These are phyloP conservation scores for Macrotrachela quadricornifera DNA, from an alignment of 1,140 invertebrate species.

Conservation along the genomic window DNA sequence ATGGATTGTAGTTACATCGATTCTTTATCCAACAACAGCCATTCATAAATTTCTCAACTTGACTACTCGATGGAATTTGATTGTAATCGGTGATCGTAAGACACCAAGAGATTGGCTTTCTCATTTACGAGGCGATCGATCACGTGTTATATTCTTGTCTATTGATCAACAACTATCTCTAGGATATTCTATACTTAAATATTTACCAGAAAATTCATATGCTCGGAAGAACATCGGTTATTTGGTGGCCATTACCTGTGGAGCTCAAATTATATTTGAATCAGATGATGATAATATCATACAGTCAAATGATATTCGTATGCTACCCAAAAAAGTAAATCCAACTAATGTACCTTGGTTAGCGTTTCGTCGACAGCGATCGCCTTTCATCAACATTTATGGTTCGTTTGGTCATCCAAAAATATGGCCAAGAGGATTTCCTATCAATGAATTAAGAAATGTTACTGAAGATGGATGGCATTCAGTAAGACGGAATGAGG, in stretches of 20 bases:
- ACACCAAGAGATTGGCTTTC: constrained; percentile 14
- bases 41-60: too few species aligned
- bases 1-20: too few species aligned
- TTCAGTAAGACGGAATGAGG: neutral
- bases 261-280: constrained; percentile 21
- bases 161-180: neutral
- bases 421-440: constrained; percentile 21
- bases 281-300: constrained; percentile 21
- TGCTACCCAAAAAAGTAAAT: neutral
- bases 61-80: too few species aligned
- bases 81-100: too few species aligned
- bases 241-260: constrained; percentile 7
- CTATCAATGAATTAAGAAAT: constrained; percentile 13
- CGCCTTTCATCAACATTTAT: constrained; percentile 13
- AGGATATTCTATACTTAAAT: neutral
- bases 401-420: constrained; percentile 17
- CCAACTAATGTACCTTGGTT: neutral
- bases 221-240: neutral
- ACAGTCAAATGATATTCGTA: neutral
- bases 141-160: neutral
- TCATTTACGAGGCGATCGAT: neutral
- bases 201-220: neutral
- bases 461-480: constrained; percentile 1
- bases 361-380: too few species aligned
- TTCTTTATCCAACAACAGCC: too few species aligned